Evolutionary conservation across 2,113 vertebrate species (phyloP).

Genomic region (Carlito syrichta): DNA sequence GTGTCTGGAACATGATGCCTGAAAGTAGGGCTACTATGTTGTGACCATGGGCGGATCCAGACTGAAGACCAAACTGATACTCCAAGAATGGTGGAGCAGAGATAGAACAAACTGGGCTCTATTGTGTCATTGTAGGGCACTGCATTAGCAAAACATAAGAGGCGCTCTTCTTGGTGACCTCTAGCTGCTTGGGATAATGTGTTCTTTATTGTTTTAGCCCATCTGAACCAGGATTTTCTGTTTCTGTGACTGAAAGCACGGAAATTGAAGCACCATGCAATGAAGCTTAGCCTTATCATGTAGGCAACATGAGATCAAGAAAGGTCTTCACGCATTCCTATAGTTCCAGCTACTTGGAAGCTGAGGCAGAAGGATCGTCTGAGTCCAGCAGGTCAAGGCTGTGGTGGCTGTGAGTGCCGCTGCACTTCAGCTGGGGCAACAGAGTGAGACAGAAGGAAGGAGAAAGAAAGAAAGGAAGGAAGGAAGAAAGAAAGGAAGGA

Average conservation of each 20-base stretch:
- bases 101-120: background rate
- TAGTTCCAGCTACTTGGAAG: no score
- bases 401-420: no score
- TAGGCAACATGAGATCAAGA: background rate
- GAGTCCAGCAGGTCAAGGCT: no score
- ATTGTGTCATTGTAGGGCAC: background rate
- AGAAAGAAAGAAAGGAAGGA: no score
- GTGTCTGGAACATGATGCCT: background rate
- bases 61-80: background rate
- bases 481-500: no score
- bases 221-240: background rate
- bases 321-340: no score
- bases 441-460: no score
- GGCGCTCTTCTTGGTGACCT: background rate
- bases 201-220: background rate
- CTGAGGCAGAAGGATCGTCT: no score
- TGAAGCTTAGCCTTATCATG: background rate
- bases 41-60: background rate
- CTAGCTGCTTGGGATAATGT: background rate
- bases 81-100: background rate
- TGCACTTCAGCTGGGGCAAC: no score
- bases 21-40: background rate
- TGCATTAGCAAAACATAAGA: background rate
- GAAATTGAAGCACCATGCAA: background rate
- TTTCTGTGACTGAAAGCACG: background rate